Conservation (phyloP, 2,888 invertebrate species). For the Teleogryllus oceanicus region DNA sequence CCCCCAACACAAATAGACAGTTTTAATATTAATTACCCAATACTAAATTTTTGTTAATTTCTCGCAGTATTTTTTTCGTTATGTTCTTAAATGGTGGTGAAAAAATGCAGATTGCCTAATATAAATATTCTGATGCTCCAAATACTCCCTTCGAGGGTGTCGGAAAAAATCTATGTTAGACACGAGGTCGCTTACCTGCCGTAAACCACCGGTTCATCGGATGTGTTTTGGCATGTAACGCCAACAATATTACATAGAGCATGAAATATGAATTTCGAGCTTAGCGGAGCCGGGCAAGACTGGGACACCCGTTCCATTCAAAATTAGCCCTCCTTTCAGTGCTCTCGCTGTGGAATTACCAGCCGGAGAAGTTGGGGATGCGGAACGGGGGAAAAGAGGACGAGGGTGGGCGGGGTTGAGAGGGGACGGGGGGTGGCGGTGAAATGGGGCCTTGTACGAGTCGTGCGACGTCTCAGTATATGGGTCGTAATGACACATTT, state of each 20-base stretch:
- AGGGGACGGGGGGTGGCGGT: neutral
- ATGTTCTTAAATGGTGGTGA: no score
- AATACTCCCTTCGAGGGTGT: no score
- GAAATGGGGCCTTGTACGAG: neutral
- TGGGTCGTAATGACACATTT: constrained; percentile 5
- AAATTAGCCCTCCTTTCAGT: neutral
- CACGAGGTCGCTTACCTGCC: no score
- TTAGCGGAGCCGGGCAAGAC: neutral
- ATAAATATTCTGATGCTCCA: no score
- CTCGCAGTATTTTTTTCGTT: no score
- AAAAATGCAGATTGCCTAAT: no score
- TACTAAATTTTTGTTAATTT: no score
- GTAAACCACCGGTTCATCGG: no score
- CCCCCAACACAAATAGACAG: no score
- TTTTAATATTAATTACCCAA: no score
- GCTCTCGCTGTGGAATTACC: neutral
- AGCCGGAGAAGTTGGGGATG: neutral
- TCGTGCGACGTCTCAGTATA: neutral
- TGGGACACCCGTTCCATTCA: neutral
- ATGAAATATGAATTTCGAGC: neutral
- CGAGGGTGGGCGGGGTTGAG: neutral
- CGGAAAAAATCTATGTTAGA: no score
- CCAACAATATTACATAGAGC: neutral
- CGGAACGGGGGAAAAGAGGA: neutral
- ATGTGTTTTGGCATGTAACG: no score